Conservation (phyloP, 2,888 invertebrate genomes). For the Macropis europaea region DNA sequence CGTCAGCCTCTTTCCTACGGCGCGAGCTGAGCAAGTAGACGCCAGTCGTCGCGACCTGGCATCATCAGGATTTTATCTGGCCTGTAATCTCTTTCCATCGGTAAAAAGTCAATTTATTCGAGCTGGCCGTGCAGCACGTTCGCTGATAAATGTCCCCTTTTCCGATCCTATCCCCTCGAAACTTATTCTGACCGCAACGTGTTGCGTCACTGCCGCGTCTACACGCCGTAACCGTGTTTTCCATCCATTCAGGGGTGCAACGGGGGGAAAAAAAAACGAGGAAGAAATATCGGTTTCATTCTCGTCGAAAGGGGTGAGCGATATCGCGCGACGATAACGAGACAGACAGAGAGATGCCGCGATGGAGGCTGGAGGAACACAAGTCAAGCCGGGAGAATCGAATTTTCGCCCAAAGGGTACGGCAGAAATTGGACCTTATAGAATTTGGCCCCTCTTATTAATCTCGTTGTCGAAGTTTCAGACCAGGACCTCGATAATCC, state of each 20-base stretch:
- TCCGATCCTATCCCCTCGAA: neutral
- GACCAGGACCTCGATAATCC: constrained; percentile 23
- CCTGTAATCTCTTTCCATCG: constrained; percentile 54
- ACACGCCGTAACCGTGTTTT: neutral
- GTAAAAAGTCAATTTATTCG: constrained; percentile 51
- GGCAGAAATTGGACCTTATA: constrained; percentile 41
- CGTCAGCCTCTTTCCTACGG: neutral
- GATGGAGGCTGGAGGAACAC: neutral
- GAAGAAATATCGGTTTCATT: neutral
- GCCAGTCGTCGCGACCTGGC: constrained; percentile 51
- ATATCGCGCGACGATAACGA: neutral
- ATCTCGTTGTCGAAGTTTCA: constrained; percentile 33
- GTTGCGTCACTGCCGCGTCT: constrained; percentile 3
- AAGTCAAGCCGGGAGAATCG: neutral
- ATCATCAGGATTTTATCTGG: constrained; percentile 62
- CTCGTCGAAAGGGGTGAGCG: neutral
- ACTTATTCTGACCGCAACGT: constrained; percentile 20
- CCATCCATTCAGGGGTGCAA: too few species aligned
- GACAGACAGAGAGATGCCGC: neutral
- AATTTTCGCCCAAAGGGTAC: constrained; percentile 23
- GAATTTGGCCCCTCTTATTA: constrained; percentile 44
- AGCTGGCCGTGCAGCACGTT: neutral
- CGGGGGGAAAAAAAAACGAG: too few species aligned
- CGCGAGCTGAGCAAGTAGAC: constrained; percentile 58
- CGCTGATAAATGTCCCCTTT: constrained; percentile 27